Evolutionary conservation across 2,888 invertebrate species (phyloP).

Genomic region (Tachina grossa): DNA sequence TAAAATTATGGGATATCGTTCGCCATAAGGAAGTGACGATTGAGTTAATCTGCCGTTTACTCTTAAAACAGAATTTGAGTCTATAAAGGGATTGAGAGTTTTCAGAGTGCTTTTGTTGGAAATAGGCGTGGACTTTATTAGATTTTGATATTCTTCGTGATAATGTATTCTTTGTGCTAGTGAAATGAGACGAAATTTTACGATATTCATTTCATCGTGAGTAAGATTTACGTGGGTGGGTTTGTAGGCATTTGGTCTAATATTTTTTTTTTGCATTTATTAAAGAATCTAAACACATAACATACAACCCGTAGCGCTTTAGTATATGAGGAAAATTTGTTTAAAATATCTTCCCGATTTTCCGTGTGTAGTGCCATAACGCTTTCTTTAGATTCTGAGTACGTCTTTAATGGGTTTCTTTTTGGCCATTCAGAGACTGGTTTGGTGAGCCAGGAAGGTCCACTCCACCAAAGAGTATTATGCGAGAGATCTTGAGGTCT

Average conservation of each 20-base stretch:
- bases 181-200: background rate
- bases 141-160: too few species aligned
- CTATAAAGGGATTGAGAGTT: background rate
- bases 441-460: too few species aligned
- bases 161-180: background rate
- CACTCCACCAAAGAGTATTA: too few species aligned
- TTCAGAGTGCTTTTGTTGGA: background rate
- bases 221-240: too few species aligned
- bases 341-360: background rate
- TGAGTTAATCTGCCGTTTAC: background rate
- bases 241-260: background rate
- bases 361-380: too few species aligned
- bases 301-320: background rate
- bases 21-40: background rate
- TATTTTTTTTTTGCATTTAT: background rate
- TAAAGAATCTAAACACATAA: background rate
- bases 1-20: background rate
- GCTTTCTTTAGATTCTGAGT: too few species aligned
- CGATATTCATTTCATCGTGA: background rate
- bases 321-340: background rate
- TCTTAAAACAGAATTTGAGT: background rate
- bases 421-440: too few species aligned
- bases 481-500: too few species aligned
- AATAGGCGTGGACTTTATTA: background rate
- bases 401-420: too few species aligned